A percentile compares a stretch with the other conserved stretches of the same genome.
phyloP scores from a whole-genome alignment of 2,888 invertebrate species.

The Neelides folsomi region DNA sequence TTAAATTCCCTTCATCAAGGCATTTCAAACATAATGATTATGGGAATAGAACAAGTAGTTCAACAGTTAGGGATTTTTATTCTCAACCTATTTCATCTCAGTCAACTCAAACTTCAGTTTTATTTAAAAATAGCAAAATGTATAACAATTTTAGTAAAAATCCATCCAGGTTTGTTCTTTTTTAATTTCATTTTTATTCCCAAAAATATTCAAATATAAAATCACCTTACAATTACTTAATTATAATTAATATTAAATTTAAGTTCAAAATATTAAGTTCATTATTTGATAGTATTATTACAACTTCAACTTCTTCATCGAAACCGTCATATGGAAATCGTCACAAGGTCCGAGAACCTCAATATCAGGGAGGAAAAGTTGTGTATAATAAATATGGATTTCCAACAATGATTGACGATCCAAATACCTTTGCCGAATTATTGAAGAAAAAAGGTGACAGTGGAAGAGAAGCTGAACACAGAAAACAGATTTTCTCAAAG shows the following conservation, averaged over 20 bases:
- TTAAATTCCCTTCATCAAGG: slow-evolving; percentile 15
- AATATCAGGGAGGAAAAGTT: slow-evolving; percentile 6
- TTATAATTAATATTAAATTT: not conserved
- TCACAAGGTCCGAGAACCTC: not conserved
- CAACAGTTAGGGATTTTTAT: not conserved
- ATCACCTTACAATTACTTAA: too few relatives aligned
- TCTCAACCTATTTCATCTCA: too few relatives aligned
- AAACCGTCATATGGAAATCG: not conserved
- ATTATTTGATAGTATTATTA: not conserved
- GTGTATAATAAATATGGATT: slow-evolving; percentile 17
- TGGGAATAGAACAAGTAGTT: not conserved
- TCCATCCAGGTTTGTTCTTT: too few relatives aligned
- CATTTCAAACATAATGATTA: slow-evolving; percentile 10
- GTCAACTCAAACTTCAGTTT: too few relatives aligned
- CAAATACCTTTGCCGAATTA: slow-evolving; percentile 3
- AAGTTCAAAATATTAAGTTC: not conserved
- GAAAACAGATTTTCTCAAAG: slow-evolving; percentile 1
- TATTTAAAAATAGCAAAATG: too few relatives aligned
- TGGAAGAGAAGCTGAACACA: not conserved
- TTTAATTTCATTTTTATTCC: too few relatives aligned
- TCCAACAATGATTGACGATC: slow-evolving; percentile 9
- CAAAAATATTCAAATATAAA: too few relatives aligned
- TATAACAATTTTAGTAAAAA: too few relatives aligned
- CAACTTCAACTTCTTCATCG: not conserved
- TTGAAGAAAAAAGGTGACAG: slow-evolving; percentile 8